Evolutionary conservation across 2,888 invertebrate genomes (phyloP), one percentile per base, ranked within the genome.

Genomic region (Achlya flavicornis): DNA sequence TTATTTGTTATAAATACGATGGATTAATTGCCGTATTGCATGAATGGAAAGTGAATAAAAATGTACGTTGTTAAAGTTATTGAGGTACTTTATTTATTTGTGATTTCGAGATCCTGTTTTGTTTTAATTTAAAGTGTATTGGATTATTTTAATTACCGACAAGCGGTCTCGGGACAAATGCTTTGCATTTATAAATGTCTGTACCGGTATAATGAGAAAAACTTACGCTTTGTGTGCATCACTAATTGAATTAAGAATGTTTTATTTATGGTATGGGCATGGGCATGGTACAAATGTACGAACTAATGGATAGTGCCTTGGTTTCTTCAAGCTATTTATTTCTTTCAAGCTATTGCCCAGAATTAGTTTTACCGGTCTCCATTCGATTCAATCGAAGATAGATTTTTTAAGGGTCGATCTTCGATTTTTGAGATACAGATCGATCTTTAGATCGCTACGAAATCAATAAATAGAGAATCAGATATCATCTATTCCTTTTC

Each of bases 181-280:
- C 53, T 19, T n/a, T 8, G 10, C 19, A 53, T 53, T 53, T 53
- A 53, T 53, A 19, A 53, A 53, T 53, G 53, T 53, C 53, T 53
- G 35, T 33, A 33, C 33, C 53, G 16, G 48, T 19, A 48, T 16
- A 48, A n/a, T 19, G 8, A 53, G 10, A 3, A 10, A 53, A 53
- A 53, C 7, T 8, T 19, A 53, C 53, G 10, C 16, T 53, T 19
- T 53, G 19, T 19, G 53, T 53, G 53, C 53, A 53, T 10, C 19
- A 19, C 53, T 53, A 53, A 53, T 53, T 53, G 19, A 53, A 53
- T 53, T 46, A 7, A 48, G n/a, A n/a, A 53, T 53, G 53, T 53
- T 53, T 53, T 53, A 19, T 53, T 53, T 53, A 53, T 53, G 10
- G 4, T 19, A 53, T 3, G 14, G 16, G 7, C 2, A 53, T 3